Conservation (phyloP, 2,888 invertebrate species). For the Acanthosoma haemorrhoidale region DNA sequence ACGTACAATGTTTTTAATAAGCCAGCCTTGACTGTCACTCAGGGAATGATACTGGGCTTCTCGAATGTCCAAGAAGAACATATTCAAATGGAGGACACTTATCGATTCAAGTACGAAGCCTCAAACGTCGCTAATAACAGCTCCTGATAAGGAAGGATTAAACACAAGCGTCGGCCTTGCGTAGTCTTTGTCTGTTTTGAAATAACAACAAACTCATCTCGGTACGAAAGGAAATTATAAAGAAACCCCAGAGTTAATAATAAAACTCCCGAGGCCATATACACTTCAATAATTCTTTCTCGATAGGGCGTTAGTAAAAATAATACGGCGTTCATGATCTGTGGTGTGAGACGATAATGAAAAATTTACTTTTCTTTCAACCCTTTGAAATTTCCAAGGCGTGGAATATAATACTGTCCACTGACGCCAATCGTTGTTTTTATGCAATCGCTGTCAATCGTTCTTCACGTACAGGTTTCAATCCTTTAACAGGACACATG, state of each 20-base stretch:
- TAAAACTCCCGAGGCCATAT: background rate
- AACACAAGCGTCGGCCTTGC: background rate
- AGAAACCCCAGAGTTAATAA: too few relatives aligned
- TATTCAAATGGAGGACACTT: background rate
- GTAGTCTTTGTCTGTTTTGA: background rate
- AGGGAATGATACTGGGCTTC: background rate
- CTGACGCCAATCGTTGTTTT: too few relatives aligned
- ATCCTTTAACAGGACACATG: too few relatives aligned
- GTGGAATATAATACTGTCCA: too few relatives aligned
- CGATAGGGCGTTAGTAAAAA: background rate
- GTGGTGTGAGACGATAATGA: background rate
- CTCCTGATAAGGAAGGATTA: background rate
- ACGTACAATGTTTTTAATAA: background rate
- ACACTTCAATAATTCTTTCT: slow-evolving; percentile 7
- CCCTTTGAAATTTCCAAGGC: too few relatives aligned
- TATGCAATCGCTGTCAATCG: too few relatives aligned
- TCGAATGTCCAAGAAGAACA: background rate
- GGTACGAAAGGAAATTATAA: background rate
- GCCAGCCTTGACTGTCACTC: too few relatives aligned
- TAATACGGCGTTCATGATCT: background rate
- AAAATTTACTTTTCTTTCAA: too few relatives aligned
- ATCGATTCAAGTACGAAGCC: slow-evolving; percentile 5
- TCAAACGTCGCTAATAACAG: background rate
- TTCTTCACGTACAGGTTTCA: too few relatives aligned
- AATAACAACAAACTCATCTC: background rate